phyloP scores from a whole-genome alignment of 64 coral and sea anemone species.

The Trachythela sp. region DNA sequence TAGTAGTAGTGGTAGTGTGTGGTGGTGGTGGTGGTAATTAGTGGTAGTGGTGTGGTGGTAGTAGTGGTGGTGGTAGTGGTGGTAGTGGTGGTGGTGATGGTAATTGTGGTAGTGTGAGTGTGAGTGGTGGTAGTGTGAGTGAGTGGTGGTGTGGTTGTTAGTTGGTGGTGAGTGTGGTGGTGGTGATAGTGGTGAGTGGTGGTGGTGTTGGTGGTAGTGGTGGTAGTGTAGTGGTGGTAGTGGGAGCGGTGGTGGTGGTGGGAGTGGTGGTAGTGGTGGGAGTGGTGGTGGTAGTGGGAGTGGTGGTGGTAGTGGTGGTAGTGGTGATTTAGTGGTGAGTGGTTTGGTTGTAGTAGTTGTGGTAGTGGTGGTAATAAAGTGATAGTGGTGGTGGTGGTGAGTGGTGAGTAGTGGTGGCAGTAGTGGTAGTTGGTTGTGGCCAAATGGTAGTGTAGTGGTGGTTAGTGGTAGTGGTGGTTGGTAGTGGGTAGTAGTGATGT shows the following conservation, averaged over 20 bases:
- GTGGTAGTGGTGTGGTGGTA: no score
- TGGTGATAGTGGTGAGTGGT: constrained; percentile 49
- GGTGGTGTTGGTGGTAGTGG: neutral
- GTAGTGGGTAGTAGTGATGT: no score
- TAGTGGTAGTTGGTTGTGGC: no score
- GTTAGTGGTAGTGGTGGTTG: no score
- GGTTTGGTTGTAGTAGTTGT: no score
- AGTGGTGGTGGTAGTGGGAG: neutral
- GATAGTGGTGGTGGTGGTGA: no score
- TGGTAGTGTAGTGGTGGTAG: neutral
- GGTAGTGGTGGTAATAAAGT: no score
- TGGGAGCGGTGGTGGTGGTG: neutral
- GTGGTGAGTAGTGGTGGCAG: no score
- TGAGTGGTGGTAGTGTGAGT: neutral
- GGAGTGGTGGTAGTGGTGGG: neutral
- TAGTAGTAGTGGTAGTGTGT: no score
- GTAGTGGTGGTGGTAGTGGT: constrained; percentile 11
- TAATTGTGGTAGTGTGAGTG: neutral
- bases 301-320: neutral
- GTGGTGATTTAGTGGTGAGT: no score
- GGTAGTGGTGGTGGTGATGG: neutral
- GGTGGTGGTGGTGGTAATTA: no score
- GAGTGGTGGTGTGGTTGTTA: neutral
- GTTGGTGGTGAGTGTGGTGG: constrained; percentile 28
- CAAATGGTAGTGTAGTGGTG: no score